Percentiles rank a stretch among this genome's conserved stretches.
These are phyloP conservation scores for Hydrochoerus hydrochaeris DNA, from an alignment of 2,113 vertebrate species.

Conservation along the genomic window DNA sequence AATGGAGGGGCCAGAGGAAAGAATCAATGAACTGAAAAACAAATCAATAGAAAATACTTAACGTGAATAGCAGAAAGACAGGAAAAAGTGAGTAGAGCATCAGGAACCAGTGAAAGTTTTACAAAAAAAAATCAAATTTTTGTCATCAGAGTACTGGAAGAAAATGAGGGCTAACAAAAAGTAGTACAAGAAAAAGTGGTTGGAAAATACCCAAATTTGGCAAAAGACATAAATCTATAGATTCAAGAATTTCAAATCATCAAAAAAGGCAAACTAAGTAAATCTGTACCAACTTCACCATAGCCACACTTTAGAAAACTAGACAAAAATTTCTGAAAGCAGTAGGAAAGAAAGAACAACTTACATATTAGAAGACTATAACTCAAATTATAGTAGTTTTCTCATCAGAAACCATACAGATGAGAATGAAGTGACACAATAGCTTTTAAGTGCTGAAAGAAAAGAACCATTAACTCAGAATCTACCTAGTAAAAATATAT, in stretches of 20 bases:
- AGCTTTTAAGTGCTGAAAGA: not conserved
- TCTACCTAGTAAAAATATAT: not conserved
- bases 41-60: not conserved
- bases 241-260: not conserved
- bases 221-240: not conserved
- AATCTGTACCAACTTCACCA: not conserved
- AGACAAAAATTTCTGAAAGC: not conserved
- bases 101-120: not conserved
- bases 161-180: not conserved
- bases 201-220: not conserved
- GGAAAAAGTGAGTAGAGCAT: not conserved
- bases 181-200: not conserved
- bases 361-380: not conserved
- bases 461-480: not conserved
- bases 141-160: not conserved
- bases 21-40: not conserved
- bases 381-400: not conserved
- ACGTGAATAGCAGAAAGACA: not conserved
- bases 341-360: not conserved
- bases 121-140: not conserved
- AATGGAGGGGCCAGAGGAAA: not conserved
- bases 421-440: not conserved
- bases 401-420: not conserved
- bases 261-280: not conserved
- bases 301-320: not conserved